Conservation (phyloP, 2,888 invertebrate genomes). For the Synergus itoensis region DNA sequence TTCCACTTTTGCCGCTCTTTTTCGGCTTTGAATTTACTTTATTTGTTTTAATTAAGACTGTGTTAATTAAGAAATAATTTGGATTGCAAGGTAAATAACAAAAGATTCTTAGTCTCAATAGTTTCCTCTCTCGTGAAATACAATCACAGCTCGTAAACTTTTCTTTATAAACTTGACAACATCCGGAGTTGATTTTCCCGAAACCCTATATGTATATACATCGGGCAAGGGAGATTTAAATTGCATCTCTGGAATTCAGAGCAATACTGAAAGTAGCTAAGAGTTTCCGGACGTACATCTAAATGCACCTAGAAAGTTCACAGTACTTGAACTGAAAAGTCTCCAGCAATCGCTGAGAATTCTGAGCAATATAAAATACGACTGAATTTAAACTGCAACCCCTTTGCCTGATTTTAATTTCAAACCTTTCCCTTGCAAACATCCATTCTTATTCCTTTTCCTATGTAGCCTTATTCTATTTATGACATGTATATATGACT, state of each 20-base stretch:
- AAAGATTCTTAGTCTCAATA: no score
- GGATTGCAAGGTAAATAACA: no score
- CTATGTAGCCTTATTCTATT: background rate
- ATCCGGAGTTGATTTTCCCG: conserved; percentile 9
- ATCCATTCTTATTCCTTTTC: background rate
- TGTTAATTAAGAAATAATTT: no score
- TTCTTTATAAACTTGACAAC: conserved; percentile 14
- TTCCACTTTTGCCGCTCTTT: background rate
- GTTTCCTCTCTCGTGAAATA: background rate
- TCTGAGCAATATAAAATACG: conserved; percentile 9
- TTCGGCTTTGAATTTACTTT: background rate
- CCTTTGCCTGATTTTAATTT: background rate
- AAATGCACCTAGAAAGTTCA: conserved; percentile 25
- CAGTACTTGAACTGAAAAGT: background rate
- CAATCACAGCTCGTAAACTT: conserved; percentile 6
- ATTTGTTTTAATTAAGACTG: no score
- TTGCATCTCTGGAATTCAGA: conserved; percentile 26
- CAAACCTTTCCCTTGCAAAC: background rate
- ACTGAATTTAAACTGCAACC: conserved; percentile 14
- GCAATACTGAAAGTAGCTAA: conserved; percentile 33
- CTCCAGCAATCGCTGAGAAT: conserved; percentile 10
- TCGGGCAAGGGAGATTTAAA: conserved; percentile 12
- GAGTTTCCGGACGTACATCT: conserved; percentile 32
- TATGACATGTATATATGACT: background rate
- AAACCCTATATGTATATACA: conserved; percentile 2